A percentile compares a stretch with the other conserved stretches of the same genome.
phyloP scores from a whole-genome alignment of 2,113 vertebrate species.

The Hymenochirus boettgeri region DNA sequence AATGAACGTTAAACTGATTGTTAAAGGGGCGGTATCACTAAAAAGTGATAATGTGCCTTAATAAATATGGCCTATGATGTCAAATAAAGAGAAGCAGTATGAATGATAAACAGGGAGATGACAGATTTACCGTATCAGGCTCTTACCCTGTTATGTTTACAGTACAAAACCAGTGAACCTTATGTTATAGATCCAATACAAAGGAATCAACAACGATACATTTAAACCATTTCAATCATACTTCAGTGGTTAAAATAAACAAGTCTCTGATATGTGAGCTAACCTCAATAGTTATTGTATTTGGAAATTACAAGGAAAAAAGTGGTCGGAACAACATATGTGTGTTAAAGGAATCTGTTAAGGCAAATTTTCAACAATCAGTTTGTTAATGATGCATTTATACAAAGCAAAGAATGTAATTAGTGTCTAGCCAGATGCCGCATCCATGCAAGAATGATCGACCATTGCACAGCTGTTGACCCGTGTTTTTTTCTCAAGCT shows the following conservation, averaged over 20 bases:
- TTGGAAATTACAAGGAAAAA: conserved; percentile 6
- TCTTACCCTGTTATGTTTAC: neutral
- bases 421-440: conserved; percentile 31
- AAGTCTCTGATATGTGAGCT: neutral
- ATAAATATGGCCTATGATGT: no score
- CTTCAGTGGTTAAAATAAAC: conserved; percentile 4
- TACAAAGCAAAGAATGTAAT: conserved; percentile 28
- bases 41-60: no score
- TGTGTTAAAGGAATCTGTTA: conserved; percentile 8
- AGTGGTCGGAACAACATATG: conserved; percentile 30
- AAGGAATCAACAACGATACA: conserved; percentile 12
- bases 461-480: conserved; percentile 29
- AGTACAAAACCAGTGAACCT: conserved; percentile 13
- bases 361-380: conserved; percentile 25
- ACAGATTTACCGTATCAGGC: neutral
- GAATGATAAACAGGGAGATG: neutral
- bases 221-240: conserved; percentile 13
- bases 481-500: conserved; percentile 7
- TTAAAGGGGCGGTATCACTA: no score
- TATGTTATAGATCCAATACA: conserved; percentile 19
- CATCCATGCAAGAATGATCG: conserved; percentile 17
- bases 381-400: conserved; percentile 29
- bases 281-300: conserved; percentile 4
- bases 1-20: no score
- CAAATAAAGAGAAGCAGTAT: no score